Conservation (phyloP, 92 coral and sea anemone species). For the Epizoanthus stellaris region DNA sequence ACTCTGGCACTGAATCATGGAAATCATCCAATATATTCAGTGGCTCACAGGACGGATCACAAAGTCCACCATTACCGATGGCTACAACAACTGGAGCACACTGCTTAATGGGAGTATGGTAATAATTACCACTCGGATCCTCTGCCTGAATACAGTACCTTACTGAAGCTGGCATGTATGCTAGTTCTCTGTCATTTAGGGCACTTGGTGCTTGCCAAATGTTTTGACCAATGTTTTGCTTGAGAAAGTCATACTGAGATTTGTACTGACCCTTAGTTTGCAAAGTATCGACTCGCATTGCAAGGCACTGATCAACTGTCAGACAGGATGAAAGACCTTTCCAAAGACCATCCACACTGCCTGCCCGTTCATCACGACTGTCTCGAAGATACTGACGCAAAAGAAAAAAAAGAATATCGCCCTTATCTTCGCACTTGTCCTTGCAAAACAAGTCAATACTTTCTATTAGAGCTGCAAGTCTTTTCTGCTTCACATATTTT, state of each 20-base stretch:
- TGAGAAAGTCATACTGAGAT: no score
- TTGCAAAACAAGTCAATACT: no score
- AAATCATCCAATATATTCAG: slow-evolving; percentile 23
- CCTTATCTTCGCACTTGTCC: no score
- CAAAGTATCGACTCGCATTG: not conserved
- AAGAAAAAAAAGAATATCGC: no score
- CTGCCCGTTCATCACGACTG: not conserved
- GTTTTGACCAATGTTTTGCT: no score
- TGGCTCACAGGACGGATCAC: slow-evolving; percentile 40
- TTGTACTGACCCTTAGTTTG: not conserved
- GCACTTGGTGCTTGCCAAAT: no score
- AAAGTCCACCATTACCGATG: not conserved
- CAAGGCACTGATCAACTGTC: not conserved
- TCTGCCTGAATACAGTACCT: slow-evolving; percentile 3
- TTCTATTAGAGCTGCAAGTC: no score
- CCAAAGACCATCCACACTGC: not conserved
- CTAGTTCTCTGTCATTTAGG: not conserved
- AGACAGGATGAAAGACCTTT: not conserved
- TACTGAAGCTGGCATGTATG: slow-evolving; percentile 1
- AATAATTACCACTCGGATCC: not conserved
- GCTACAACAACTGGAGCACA: not conserved
- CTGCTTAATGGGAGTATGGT: slow-evolving; percentile 15
- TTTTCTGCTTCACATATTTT: no score
- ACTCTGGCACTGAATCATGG: slow-evolving; percentile 30
- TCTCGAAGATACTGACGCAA: not conserved